Conservation (phyloP, 2,797 vertebrate species). For the Eleutherodactylus coqui region DNA sequence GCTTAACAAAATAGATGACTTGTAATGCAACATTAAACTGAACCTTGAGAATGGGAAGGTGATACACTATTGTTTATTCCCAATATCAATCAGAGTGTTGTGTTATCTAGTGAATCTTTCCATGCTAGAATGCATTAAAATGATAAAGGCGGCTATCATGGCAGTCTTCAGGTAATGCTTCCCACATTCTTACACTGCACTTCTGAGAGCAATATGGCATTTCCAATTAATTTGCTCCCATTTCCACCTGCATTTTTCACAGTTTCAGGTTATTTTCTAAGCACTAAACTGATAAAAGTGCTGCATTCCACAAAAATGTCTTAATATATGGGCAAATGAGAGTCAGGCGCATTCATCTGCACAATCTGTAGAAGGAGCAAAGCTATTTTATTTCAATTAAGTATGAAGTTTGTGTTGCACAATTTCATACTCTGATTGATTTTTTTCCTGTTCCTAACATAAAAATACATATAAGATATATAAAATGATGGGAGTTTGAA, state of each 20-base stretch:
- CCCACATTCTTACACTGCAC: constrained; percentile 25
- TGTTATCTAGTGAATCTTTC: constrained; percentile 35
- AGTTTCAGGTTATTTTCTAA: constrained; percentile 24
- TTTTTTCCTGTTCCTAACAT: constrained; percentile 4
- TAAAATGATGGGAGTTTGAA: constrained; percentile 1
- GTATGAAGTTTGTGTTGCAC: constrained; percentile 13
- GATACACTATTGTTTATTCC: constrained; percentile 47
- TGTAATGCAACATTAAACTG: constrained; percentile 59
- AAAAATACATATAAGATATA: constrained; percentile 34
- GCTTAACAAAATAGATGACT: constrained; percentile 50
- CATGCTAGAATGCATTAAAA: constrained; percentile 40
- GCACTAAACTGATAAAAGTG: constrained; percentile 34
- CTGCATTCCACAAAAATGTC: constrained; percentile 29
- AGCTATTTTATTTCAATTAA: constrained; percentile 52
- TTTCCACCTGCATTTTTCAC: constrained; percentile 33
- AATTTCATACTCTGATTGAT: constrained; percentile 34
- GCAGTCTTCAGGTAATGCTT: constrained; percentile 29
- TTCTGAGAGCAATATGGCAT: constrained; percentile 39
- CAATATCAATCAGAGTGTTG: constrained; percentile 43
- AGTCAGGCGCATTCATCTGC: constrained; percentile 22
- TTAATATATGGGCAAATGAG: constrained; percentile 24
- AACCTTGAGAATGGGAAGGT: constrained; percentile 45
- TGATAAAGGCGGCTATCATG: constrained; percentile 40
- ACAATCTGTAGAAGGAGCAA: constrained; percentile 35
- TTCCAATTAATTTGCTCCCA: constrained; percentile 37